Evolutionary conservation across 2,113 vertebrate genomes (phyloP), one percentile per base, ranked within the genome.

Genomic region (Zapus hudsonius): DNA sequence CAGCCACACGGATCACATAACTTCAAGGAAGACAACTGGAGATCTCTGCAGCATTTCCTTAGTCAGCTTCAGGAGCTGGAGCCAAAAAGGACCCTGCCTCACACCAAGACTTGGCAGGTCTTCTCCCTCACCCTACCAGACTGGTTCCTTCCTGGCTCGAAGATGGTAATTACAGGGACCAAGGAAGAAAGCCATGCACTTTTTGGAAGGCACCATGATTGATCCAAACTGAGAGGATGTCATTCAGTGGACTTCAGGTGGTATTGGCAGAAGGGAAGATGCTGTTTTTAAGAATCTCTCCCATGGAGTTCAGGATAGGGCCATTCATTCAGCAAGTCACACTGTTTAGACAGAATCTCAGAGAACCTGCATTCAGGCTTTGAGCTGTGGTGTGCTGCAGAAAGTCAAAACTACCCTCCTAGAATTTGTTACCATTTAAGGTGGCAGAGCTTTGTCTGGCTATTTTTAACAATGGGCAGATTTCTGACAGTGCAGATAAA

Each of bases 361-460:
- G 27, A 80, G 80, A 33, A 23, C 91, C 12, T 44, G 17, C 11
- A 31, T 59, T 69, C 19, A 38, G 25, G 42, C 75, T 91, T 78
- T 79, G 59, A 74, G 47, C 31, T 20, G 3, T 25, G 33, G 2
- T 67, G 25, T n/a, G 42, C 42, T 44, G 1, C 7, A 87, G 55
- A 67, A 88, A 70, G 42, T 31, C 52, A 66, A 85, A 83, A 23
- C 55, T 25, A 42, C 52, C 29, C 38, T 72, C 59, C 38, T 80
- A 40, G 75, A 75, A 66, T 86, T n/a, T 47, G 57, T 87, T 95
- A 69, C 76, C 92, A 87, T 92, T 87, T 89, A 91, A 95, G 89
- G 95, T 69, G 72, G 61, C 66, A 89, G 75, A 83, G 40, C 31
- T 70, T 94, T 67, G 47, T n/a, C 75, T 44, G 47, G 36, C 40